Conservation (phyloP, 92 coral and sea anemone genomes). For the Bergia sp. region DNA sequence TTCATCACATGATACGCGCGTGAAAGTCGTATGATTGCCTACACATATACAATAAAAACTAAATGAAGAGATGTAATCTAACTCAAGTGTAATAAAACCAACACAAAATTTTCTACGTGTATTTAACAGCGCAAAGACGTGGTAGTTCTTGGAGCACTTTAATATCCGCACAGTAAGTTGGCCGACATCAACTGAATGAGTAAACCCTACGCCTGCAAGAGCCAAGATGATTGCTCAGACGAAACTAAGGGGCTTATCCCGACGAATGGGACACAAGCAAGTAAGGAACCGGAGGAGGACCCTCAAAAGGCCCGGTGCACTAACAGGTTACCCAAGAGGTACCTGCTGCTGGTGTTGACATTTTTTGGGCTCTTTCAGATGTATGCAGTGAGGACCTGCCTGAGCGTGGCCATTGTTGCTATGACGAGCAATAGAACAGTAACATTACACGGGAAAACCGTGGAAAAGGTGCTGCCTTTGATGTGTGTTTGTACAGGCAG, state of each 20-base stretch:
- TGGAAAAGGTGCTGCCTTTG: slow-evolving; percentile 34
- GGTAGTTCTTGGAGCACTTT: background rate
- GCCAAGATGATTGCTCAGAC: slow-evolving; percentile 19
- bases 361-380: slow-evolving; percentile 71
- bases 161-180: background rate
- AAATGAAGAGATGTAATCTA: too few relatives aligned
- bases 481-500: too few relatives aligned
- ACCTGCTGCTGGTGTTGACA: slow-evolving; percentile 57
- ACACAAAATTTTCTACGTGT: too few relatives aligned
- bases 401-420: slow-evolving; percentile 79
- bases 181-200: slow-evolving; percentile 5
- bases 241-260: slow-evolving; percentile 2
- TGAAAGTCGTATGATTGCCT: too few relatives aligned
- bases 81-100: background rate
- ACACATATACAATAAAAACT: too few relatives aligned
- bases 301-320: background rate
- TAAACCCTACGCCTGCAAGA: background rate
- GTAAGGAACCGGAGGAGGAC: background rate
- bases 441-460: slow-evolving; percentile 38
- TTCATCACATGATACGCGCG: too few relatives aligned
- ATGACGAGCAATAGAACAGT: slow-evolving; percentile 63
- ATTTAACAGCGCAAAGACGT: background rate
- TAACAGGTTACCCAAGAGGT: slow-evolving; percentile 64
- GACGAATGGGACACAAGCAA: background rate
- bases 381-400: slow-evolving; percentile 79